A percentile compares a stretch with the other conserved stretches of the same genome.
phyloP scores from a whole-genome alignment of 2,888 invertebrate genomes.

The Spodoptera exigua region DNA sequence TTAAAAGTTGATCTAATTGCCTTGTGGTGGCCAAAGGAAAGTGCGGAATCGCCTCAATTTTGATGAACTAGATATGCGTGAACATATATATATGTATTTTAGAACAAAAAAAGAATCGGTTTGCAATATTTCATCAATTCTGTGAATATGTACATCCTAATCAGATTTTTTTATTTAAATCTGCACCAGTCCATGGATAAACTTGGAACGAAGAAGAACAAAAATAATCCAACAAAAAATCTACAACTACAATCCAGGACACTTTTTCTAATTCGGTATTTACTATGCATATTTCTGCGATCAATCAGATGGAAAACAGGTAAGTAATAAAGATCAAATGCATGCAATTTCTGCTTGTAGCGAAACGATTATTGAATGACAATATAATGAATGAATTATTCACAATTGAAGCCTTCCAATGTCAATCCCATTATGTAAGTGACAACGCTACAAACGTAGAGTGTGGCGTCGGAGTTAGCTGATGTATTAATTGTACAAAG shows the following conservation, averaged over 20 bases:
- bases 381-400: slow-evolving; percentile 53
- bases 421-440: slow-evolving; percentile 57
- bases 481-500: slow-evolving; percentile 46
- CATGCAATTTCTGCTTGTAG: slow-evolving; percentile 40
- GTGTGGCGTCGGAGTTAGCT: slow-evolving; percentile 54
- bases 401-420: slow-evolving; percentile 43
- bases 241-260: slow-evolving; percentile 12
- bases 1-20: slow-evolving; percentile 45
- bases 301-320: slow-evolving; percentile 32
- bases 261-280: too few species aligned
- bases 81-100: too few species aligned
- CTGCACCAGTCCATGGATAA: too few species aligned
- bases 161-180: too few species aligned
- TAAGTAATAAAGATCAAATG: slow-evolving; percentile 33
- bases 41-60: too few species aligned
- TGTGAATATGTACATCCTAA: too few species aligned
- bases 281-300: slow-evolving; percentile 14
- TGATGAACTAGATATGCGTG: too few species aligned
- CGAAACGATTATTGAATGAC: slow-evolving; percentile 48
- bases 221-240: too few species aligned
- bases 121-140: too few species aligned
- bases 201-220: too few species aligned
- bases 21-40: slow-evolving; percentile 13
- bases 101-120: too few species aligned
- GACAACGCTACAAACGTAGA: slow-evolving; percentile 52